Evolutionary conservation across 1,140 invertebrate species (phyloP), one percentile per base, ranked within the genome.

Genomic region (Solen grandis): DNA sequence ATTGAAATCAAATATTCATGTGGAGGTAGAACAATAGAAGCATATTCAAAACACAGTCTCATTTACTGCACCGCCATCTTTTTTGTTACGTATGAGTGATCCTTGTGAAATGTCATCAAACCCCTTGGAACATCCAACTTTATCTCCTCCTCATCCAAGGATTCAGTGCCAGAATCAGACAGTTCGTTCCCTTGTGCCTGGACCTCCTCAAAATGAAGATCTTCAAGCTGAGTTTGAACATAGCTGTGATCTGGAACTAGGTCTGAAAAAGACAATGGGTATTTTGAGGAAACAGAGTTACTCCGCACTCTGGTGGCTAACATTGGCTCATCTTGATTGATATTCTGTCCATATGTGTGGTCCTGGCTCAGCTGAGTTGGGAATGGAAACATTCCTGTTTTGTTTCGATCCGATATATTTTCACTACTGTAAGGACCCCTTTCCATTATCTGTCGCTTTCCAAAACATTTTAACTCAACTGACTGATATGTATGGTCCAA

Each of bases 161-260:
- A 76, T 25, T 65, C 73, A 29, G 73, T 65, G 5, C 60, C 73
- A 8, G 73, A 76, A 62, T 76, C 72, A 10, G 57, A 62, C n/a
- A 41, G 16, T 27, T 22, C 19, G 0, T 19, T 36, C n/a, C n/a
- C n/a, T n/a, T n/a, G n/a, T n/a, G n/a, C n/a, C n/a, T n/a, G n/a
- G n/a, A n/a, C n/a, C n/a, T n/a, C n/a, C n/a, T n/a, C n/a, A n/a
- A n/a, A n/a, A n/a, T n/a, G n/a, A 27, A 35, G 14, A 54, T 41
- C 38, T 1, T 5, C 5, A 13, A 52, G 55, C 63, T 1, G 27
- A 33, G 35, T 10, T 25, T 46, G 35, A 10, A 76, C 73, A 38
- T 76, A 76, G 27, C 73, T 65, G 25, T 76, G 73, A 54, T 76
- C 73, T 46, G 41, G 8, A 19, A 46, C 41, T 46, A 46, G 19